Evolutionary conservation across 2,113 vertebrate genomes (phyloP).

Genomic region (Vireo altiloquus): DNA sequence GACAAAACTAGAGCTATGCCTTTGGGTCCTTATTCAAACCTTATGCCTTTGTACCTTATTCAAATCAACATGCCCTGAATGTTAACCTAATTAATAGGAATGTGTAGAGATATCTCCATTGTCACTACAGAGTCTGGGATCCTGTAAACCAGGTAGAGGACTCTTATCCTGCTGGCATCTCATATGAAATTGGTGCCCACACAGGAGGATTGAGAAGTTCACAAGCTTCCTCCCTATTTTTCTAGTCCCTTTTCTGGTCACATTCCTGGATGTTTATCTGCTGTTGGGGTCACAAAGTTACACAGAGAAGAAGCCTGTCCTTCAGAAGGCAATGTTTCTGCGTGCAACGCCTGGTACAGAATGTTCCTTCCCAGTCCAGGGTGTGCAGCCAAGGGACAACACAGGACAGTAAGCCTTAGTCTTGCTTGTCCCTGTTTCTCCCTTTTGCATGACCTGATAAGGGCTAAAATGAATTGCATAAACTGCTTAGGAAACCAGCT

Average conservation of each 20-base stretch:
- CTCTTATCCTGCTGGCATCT: not conserved
- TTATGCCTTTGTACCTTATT: not conserved
- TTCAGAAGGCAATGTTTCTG: not conserved
- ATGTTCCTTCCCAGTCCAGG: not conserved
- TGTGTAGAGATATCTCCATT: not conserved
- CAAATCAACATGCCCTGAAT: not conserved
- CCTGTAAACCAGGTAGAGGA: not conserved
- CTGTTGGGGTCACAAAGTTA: not conserved
- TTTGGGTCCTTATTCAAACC: no score
- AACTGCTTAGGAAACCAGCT: not conserved
- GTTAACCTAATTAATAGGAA: not conserved
- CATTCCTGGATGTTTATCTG: not conserved
- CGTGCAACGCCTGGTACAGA: rapidly evolving
- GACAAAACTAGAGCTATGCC: not conserved
- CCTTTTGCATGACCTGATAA: not conserved
- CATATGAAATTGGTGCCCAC: not conserved
- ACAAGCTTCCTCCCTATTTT: not conserved
- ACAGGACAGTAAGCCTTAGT: not conserved
- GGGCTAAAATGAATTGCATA: not conserved
- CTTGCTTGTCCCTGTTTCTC: not conserved
- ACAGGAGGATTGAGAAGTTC: not conserved
- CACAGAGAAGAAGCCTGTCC: not conserved
- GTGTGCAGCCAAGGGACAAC: not conserved
- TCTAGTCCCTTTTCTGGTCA: not conserved
- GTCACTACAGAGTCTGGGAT: not conserved